Conservation (phyloP, 2,113 vertebrate species). For the Lasiurus cinereus region DNA sequence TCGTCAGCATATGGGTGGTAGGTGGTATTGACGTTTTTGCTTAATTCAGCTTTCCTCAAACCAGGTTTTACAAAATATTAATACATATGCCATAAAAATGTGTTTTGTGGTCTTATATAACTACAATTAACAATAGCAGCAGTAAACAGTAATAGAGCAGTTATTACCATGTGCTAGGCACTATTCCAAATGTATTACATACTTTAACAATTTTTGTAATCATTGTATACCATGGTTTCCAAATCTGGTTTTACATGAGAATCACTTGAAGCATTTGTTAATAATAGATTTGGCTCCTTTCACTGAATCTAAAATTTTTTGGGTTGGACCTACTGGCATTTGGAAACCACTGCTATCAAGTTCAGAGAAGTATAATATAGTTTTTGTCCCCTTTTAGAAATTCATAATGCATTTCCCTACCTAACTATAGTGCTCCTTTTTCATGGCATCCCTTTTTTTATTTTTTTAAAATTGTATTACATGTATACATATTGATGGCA, state of each 20-base stretch:
- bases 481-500: neutral
- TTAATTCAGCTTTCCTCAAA: slow-evolving; percentile 61
- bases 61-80: slow-evolving; percentile 56
- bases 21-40: neutral
- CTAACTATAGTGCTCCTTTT: slow-evolving; percentile 25
- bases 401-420: neutral
- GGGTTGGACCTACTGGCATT: neutral
- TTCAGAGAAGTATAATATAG: neutral
- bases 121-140: slow-evolving; percentile 26
- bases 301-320: slow-evolving; percentile 14
- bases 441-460: neutral
- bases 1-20: slow-evolving; percentile 25
- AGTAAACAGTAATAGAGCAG: slow-evolving; percentile 34
- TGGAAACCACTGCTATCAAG: neutral
- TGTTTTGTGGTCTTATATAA: neutral
- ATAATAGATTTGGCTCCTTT: slow-evolving; percentile 7
- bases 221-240: slow-evolving; percentile 33
- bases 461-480: too few species aligned
- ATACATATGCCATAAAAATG: slow-evolving; percentile 40
- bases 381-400: neutral
- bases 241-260: slow-evolving; percentile 44
- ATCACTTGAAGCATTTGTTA: slow-evolving; percentile 21
- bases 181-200: slow-evolving; percentile 49
- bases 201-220: slow-evolving; percentile 64
- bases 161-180: slow-evolving; percentile 36